phyloP scores from a whole-genome alignment of 2,797 vertebrate species.

The Cyprinodon diabolis region DNA sequence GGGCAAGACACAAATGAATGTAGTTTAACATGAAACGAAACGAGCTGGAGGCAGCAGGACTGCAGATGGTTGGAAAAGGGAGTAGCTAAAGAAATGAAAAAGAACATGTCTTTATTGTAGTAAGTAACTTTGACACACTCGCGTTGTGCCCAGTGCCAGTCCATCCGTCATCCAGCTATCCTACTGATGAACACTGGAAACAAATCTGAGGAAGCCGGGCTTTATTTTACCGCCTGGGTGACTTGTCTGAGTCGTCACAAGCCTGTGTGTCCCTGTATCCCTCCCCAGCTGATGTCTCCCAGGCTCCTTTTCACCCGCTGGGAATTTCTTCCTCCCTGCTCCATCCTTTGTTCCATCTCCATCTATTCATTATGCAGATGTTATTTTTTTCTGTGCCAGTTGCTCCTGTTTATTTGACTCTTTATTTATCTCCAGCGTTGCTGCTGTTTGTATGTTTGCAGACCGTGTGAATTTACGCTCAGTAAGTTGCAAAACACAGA shows the following conservation, averaged over 20 bases:
- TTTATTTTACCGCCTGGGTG: conserved; percentile 77
- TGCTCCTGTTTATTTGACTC: conserved; percentile 62
- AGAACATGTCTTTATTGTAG: conserved; percentile 69
- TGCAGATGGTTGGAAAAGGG: conserved; percentile 42
- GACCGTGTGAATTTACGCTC: conserved; percentile 40
- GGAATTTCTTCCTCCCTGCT: conserved; percentile 56
- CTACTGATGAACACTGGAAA: conserved; percentile 75
- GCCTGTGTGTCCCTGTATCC: conserved; percentile 55
- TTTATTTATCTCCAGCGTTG: conserved; percentile 75
- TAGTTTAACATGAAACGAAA: conserved; percentile 56
- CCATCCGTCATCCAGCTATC: conserved; percentile 78
- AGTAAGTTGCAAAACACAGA: conserved; percentile 72
- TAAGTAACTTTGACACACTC: conserved; percentile 73
- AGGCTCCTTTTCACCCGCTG: conserved; percentile 66
- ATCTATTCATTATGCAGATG: conserved; percentile 68
- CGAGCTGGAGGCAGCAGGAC: conserved; percentile 36
- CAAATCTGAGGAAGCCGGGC: conserved; percentile 70
- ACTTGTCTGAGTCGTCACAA: conserved; percentile 72
- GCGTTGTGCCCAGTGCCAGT: conserved; percentile 71
- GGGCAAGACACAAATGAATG: conserved; percentile 27
- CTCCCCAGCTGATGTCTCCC: conserved; percentile 53
- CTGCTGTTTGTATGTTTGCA: conserved; percentile 65
- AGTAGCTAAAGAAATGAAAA: conserved; percentile 42
- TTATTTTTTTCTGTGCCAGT: conserved; percentile 33
- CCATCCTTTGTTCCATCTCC: conserved; percentile 45